Evolutionary conservation across 2,797 vertebrate genomes (phyloP).

Genomic region (Sternotherus odoratus): DNA sequence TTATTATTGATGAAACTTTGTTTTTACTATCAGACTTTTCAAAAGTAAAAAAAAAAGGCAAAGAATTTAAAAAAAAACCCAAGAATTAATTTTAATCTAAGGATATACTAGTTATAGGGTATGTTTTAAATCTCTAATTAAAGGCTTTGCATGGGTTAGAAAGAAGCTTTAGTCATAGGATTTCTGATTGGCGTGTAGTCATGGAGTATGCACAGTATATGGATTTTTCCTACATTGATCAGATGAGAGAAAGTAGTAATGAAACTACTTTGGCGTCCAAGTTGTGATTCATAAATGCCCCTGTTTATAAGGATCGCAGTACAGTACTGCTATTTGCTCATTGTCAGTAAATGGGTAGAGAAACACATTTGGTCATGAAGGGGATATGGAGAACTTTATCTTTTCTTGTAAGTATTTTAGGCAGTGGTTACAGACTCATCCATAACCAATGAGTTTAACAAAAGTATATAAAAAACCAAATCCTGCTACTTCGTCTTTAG

Average conservation of each 20-base stretch:
- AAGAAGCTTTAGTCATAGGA: slow-evolving; percentile 63
- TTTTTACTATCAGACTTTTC: slow-evolving; percentile 10
- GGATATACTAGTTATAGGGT: slow-evolving; percentile 62
- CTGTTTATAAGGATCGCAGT: slow-evolving; percentile 13
- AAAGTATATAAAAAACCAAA: neutral
- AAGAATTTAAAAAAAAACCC: slow-evolving; percentile 8
- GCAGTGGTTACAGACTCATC: neutral
- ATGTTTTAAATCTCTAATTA: slow-evolving; percentile 71
- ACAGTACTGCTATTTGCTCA: slow-evolving; percentile 19
- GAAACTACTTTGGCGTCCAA: slow-evolving; percentile 36
- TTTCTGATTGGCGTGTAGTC: slow-evolving; percentile 61
- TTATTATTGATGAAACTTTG: slow-evolving; percentile 35
- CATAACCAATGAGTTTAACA: slow-evolving; percentile 9
- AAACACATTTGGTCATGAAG: neutral
- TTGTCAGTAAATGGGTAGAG: neutral
- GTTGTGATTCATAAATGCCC: slow-evolving; percentile 49
- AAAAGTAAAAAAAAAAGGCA: neutral
- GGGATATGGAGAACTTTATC: neutral
- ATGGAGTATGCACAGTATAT: slow-evolving; percentile 43
- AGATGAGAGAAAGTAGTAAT: slow-evolving; percentile 34
- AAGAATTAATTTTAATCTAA: slow-evolving; percentile 61
- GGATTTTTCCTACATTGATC: slow-evolving; percentile 64
- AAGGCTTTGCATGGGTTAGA: slow-evolving; percentile 65
- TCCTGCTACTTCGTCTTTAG: neutral
- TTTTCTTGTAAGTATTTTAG: slow-evolving; percentile 28